Conservation (phyloP, 2,113 vertebrate species). For the Aythya baeri region DNA sequence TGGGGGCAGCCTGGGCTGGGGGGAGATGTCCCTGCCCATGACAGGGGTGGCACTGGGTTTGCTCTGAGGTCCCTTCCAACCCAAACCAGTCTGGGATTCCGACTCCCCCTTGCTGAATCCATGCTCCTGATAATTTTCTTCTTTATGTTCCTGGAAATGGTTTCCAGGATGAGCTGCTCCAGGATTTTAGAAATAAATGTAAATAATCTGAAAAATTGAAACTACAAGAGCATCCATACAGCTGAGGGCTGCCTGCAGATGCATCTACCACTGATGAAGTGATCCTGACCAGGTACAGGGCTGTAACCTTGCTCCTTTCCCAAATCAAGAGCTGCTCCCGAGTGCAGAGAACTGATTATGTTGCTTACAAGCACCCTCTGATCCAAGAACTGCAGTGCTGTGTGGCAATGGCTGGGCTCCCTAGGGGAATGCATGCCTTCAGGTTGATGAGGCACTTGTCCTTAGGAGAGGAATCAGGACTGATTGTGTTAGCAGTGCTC, state of each 20-base stretch:
- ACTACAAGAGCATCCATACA: neutral
- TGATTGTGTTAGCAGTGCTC: neutral
- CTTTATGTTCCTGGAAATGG: neutral
- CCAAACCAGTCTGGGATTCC: too few species aligned
- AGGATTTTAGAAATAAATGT: neutral
- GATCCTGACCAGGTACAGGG: neutral
- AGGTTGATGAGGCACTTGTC: neutral
- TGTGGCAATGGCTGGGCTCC: neutral
- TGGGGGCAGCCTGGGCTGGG: too few species aligned
- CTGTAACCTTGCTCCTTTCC: neutral
- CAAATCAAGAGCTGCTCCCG: neutral
- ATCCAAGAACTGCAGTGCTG: neutral
- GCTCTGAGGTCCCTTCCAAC: too few species aligned
- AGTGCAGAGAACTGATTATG: rapidly evolving
- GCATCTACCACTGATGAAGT: rapidly evolving
- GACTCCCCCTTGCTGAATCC: neutral
- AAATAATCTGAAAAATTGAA: neutral
- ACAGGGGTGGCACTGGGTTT: too few species aligned
- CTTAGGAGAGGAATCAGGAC: neutral
- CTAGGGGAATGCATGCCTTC: neutral
- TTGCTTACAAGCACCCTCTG: neutral
- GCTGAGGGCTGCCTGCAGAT: neutral
- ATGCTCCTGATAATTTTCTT: neutral
- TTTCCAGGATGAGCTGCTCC: neutral
- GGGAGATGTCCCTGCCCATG: too few species aligned